Percentiles rank a stretch among this genome's conserved stretches.
Conservation (phyloP, 2,113 vertebrate species). For the Megalops atlanticus region DNA sequence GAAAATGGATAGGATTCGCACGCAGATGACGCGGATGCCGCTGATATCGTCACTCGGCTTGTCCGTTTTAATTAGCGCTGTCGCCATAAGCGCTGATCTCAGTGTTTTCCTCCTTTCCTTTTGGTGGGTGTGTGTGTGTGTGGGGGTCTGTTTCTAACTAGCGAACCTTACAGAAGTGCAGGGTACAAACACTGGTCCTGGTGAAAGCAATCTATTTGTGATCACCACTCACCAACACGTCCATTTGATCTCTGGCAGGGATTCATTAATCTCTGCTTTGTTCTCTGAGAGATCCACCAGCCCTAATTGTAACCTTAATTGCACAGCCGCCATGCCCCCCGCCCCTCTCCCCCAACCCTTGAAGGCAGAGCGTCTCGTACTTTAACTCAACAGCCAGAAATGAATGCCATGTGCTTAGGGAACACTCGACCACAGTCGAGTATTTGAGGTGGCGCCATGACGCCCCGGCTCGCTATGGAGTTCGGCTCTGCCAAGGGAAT, state of each 20-base stretch:
- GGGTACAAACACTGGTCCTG: constrained; percentile 45
- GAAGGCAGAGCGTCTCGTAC: constrained; percentile 82
- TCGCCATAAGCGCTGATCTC: constrained; percentile 47
- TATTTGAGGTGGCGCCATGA: constrained; percentile 91
- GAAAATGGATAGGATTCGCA: not conserved
- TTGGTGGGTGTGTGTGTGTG: no score
- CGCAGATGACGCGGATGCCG: constrained; percentile 24
- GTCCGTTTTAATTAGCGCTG: constrained; percentile 51
- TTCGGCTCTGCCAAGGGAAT: constrained; percentile 85
- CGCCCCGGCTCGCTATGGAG: constrained; percentile 83
- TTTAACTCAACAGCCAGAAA: constrained; percentile 78
- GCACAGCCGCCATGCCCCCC: constrained; percentile 73
- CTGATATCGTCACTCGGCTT: constrained; percentile 57
- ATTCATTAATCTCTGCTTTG: constrained; percentile 42
- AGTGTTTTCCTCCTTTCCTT: constrained; percentile 36
- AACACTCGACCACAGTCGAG: constrained; percentile 87
- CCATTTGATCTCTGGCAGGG: constrained; percentile 58
- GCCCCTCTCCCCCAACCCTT: constrained; percentile 63
- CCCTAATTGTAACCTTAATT: constrained; percentile 71
- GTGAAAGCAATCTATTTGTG: constrained; percentile 65
- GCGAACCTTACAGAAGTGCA: constrained; percentile 48
- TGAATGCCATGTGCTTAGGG: constrained; percentile 91
- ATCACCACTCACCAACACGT: constrained; percentile 45
- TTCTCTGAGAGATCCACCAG: constrained; percentile 64
- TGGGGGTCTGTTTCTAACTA: constrained; percentile 40